phyloP scores from a whole-genome alignment of 2,797 vertebrate genomes.

The Spinus olivaceus region DNA sequence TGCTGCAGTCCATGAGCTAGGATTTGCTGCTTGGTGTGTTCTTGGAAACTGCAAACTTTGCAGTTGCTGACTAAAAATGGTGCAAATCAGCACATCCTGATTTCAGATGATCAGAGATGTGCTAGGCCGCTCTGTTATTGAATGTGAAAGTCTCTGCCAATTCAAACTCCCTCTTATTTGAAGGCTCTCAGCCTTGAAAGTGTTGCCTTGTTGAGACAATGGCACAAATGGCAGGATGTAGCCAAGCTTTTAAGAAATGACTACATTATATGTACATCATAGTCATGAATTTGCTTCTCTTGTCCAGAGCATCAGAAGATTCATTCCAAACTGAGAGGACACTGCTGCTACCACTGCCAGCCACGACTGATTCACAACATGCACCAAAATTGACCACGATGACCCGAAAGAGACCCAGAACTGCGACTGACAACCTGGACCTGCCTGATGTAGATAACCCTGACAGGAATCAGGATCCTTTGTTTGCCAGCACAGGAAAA shows the following conservation, averaged over 20 bases:
- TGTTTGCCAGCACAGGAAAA: too few relatives aligned
- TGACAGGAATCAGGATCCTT: not conserved
- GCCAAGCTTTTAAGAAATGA: not conserved
- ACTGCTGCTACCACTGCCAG: not conserved
- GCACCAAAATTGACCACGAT: not conserved
- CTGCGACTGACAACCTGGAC: fast-evolving
- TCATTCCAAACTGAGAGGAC: not conserved
- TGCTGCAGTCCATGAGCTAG: not conserved
- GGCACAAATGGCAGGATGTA: not conserved
- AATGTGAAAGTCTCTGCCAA: not conserved
- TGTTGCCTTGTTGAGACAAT: not conserved
- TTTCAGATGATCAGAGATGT: not conserved
- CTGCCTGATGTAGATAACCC: not conserved
- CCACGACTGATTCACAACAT: not conserved
- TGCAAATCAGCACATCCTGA: not conserved
- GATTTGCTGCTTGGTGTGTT: not conserved
- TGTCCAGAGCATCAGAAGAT: not conserved
- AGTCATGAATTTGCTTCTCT: not conserved
- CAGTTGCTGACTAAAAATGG: not conserved
- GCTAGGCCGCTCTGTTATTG: not conserved
- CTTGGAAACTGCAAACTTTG: not conserved
- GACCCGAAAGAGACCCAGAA: not conserved
- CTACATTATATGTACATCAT: not conserved
- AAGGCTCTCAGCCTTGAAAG: not conserved
- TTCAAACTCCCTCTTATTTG: not conserved